Conservation (phyloP, 2,888 invertebrate species). For the Miltochrista miniata region DNA sequence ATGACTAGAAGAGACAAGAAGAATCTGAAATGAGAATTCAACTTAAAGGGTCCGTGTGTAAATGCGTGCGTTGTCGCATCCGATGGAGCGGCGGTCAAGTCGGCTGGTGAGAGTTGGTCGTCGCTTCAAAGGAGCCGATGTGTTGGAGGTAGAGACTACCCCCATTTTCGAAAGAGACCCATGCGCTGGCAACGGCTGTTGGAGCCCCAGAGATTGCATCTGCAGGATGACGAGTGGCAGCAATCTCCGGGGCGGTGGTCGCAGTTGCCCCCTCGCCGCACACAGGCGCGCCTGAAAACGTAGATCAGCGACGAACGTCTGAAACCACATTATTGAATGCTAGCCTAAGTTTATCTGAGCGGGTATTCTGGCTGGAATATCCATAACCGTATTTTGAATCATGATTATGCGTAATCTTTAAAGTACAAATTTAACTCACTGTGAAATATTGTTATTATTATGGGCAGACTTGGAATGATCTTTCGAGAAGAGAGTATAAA, state of each 20-base stretch:
- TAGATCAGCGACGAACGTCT: conserved; percentile 94
- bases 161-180: conserved; percentile 95
- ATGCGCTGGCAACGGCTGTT: conserved; percentile 95
- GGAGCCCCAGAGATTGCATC: conserved; percentile 95
- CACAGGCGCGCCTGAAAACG: conserved; percentile 93
- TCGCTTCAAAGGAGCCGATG: conserved; percentile 61
- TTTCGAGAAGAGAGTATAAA: too few species aligned
- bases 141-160: conserved; percentile 65
- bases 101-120: conserved; percentile 69
- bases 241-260: conserved; percentile 93
- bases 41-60: conserved; percentile 71
- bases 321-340: conserved; percentile 84
- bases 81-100: conserved; percentile 74
- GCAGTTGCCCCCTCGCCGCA: conserved; percentile 92
- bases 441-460: too few species aligned
- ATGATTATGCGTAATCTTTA: too few species aligned
- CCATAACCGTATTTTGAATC: too few species aligned
- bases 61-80: conserved; percentile 68
- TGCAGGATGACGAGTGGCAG: conserved; percentile 93
- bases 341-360: conserved; percentile 68
- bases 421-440: too few species aligned
- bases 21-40: conserved; percentile 36
- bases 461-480: too few species aligned
- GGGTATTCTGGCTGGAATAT: neutral
- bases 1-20: conserved; percentile 23